Evolutionary conservation across 2,113 vertebrate species (phyloP), one percentile per base, ranked within the genome.

Genomic region (Siniperca knerii): DNA sequence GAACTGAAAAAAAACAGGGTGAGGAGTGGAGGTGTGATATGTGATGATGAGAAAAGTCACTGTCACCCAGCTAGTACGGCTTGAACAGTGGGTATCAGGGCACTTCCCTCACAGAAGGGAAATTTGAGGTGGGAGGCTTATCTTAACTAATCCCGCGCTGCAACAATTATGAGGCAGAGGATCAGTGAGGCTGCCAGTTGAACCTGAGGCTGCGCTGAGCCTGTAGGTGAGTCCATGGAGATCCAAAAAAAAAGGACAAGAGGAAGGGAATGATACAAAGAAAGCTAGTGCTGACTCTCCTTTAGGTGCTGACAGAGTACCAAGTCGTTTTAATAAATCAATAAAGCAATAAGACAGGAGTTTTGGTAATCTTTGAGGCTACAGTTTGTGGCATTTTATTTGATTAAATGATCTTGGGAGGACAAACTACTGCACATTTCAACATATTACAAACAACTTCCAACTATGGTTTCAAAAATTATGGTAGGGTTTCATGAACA

Each of bases 191-290:
- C 7, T 6, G 4, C 50, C 25, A 23, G 48, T 42, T 50, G 58
- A 83, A 71, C 25, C 25, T 62, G 20, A 48, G 13, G 21, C 61
- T 46, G 35, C 75, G 29, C 25, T 50, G 58, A 81, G 68, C 18
- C 57, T 77, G 11, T 48, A 3, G 55, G 40, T 75, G 57, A 78
- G 58, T 79, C 52, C 25, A 44, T 15, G 20, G 54, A 60, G 20
- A 33, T 55, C 58, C 13, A 71, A 23, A 40, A 23, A 4, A 29
- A 29, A 40, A 55, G n/a, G 8, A 71, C 4, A 29, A 8, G 40
- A 76, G 11, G 40, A 40, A 33, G 4, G 61, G 2, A 67, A 52
- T 25, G 15, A 37, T 33, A 33, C 21, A 55, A 61, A 69, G 44
- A 1, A 48, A 37, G 18, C 21, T 15, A 48, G 33, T 12, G n/a